Base-by-base conservation (phyloP, 2,888 invertebrate genomes). In the Ecliptopera silaceata region DNA sequence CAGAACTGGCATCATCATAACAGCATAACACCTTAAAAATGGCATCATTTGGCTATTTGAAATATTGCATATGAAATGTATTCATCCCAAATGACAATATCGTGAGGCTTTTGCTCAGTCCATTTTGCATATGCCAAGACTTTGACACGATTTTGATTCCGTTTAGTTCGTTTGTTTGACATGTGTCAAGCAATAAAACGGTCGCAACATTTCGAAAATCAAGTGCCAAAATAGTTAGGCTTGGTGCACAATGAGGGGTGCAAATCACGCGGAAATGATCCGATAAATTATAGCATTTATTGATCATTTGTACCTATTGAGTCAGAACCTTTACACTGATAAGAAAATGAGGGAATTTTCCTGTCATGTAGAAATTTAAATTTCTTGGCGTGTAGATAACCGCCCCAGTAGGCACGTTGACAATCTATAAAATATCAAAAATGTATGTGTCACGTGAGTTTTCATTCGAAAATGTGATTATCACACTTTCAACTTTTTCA, bases 161-260 rank as follows among this genome's bases (percentile, higher is more conserved):
- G n/a, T 26, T 26, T 12, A 12, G 12, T 13, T 34, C 13, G n/a
- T 6, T 10, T 10, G 4, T 10, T 15, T 15, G 15, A 15, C n/a
- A 15, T 10, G 10, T 2, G 13, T 36, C 36, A 10, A 36, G 10
- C 4, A 26, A 26, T 8, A 15, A 13, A 15, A 36, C 36, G 36
- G 36, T 15, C 1, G 15, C 10, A 1, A 1, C 15, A 15, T 36
- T 15, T 15, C 10, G 26, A 15, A 36, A 36, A 36, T 4, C 8
- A 1, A 15, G 10, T 8, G 15, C 15, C 15, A 8, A 15, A 15
- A 34, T 34, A 46, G 29, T 70, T 70, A 69, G 69, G 70, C 69
- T 61, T 63, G 68, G 65, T 68, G 64, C 64, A 65, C 65, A 65
- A 22, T 31, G 17, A 26, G 47, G 47, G 53, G 42, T 54, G 42